These are phyloP conservation scores for Tachypleus tridentatus DNA, from an alignment of 1,140 invertebrate genomes.

Conservation along the genomic window DNA sequence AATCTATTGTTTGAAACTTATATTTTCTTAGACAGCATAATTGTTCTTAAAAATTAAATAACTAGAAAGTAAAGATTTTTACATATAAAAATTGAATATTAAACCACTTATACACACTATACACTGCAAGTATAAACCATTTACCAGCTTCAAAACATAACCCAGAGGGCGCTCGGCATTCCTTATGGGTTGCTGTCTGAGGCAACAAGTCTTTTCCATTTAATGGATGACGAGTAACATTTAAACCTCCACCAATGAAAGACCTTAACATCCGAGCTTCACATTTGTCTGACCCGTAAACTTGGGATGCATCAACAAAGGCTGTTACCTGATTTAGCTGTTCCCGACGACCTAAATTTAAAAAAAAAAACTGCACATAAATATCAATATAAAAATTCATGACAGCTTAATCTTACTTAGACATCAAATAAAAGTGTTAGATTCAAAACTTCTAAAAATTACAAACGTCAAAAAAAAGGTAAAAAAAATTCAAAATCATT, in stretches of 20 bases:
- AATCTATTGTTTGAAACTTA: too few relatives aligned
- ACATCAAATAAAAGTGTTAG: too few relatives aligned
- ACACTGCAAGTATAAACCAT: not conserved
- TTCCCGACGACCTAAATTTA: constrained; percentile 35
- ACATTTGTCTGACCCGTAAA: constrained; percentile 62
- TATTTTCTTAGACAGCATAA: too few relatives aligned
- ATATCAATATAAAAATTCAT: not conserved
- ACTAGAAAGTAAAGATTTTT: too few relatives aligned
- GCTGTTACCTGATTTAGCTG: constrained; percentile 52
- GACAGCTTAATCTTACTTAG: not conserved
- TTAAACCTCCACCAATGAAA: constrained; percentile 56
- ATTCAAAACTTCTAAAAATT: too few relatives aligned
- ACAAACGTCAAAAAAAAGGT: too few relatives aligned
- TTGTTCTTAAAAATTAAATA: too few relatives aligned
- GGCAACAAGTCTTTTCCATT: constrained; percentile 51
- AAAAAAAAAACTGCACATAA: not conserved
- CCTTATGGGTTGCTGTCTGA: constrained; percentile 57
- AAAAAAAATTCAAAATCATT: too few relatives aligned
- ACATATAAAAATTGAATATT: too few relatives aligned
- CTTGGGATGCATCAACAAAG: constrained; percentile 47
- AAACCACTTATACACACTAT: too few relatives aligned
- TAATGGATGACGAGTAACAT: constrained; percentile 56
- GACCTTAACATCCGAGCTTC: constrained; percentile 56
- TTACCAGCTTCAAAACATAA: constrained; percentile 65
- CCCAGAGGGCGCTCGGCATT: constrained; percentile 70